Evolutionary conservation across 1,140 invertebrate genomes (phyloP), one percentile per base, ranked within the genome.

Genomic region (Harlomillsia oculata): DNA sequence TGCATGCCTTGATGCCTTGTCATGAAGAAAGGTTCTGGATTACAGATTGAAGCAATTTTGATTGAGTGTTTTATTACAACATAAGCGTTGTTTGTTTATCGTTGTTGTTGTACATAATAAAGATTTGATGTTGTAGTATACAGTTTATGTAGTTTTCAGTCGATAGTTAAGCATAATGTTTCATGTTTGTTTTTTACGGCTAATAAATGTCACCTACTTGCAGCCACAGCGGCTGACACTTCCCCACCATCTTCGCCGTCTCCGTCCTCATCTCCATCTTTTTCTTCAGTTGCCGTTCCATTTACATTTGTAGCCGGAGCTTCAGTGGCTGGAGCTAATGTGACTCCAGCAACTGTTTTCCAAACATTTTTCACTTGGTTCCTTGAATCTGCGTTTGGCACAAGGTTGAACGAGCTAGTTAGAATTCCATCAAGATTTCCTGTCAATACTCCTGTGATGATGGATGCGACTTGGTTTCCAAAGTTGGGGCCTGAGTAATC

Each of bases 321-420:
- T 36, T 14, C 11, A 11, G 51, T 53, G 13, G 34, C 40, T 2
- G 51, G 29, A 13, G 49, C 5, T n/a, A n/a, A n/a, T 20, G 51
- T 53, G n/a, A 41, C 48, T 2, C 53, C 46, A 20, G 46, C 48
- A 28, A 49, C 18, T 1, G 26, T 41, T 23, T 49, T 28, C 54
- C 54, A 56, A 23, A 39, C 39, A 18, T 56, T 56, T 11, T 56
- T 48, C 13, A 48, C 46, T 29, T 40, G 26, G 21, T 41, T 29
- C 14, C 48, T 50, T 2, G 48, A 44, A 5, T 40, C 28, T 20
- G 25, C 14, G 26, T 50, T 48, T 6, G 34, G 28, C 6, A 56
- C 48, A 18, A 56, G 41, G 25, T 48, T 48, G 41, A 56, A 56
- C 8, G 54, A 56, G 11, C 54, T 46, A 14, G 46, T 40, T 8